phyloP scores from a whole-genome alignment of 2,113 vertebrate species.

The Lepus americanus region DNA sequence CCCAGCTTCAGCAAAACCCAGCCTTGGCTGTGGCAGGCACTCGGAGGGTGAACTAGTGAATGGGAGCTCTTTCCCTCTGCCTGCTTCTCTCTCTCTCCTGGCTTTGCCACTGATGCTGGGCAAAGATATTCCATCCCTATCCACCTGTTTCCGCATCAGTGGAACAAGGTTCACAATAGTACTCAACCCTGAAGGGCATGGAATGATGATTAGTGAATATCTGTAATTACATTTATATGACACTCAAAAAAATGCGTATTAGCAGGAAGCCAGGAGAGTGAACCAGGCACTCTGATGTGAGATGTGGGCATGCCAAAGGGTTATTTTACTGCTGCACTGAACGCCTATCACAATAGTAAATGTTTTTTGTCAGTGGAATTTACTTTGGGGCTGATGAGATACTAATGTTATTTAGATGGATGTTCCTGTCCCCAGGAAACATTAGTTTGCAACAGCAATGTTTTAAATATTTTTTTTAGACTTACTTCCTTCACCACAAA shows the following conservation, averaged over 20 bases:
- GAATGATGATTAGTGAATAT: not conserved
- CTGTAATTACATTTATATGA: not conserved
- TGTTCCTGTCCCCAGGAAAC: slow-evolving; percentile 1
- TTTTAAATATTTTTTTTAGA: not conserved
- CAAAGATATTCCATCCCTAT: not conserved
- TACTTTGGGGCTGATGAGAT: not conserved
- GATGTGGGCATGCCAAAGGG: too few relatives aligned
- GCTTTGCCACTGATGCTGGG: not conserved
- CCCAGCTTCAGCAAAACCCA: too few relatives aligned
- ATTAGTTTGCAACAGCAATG: not conserved
- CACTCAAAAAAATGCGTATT: too few relatives aligned
- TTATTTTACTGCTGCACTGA: too few relatives aligned
- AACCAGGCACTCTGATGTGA: too few relatives aligned
- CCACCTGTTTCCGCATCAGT: not conserved
- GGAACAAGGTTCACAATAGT: not conserved
- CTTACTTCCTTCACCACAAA: slow-evolving; percentile 29
- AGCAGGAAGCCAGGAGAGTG: too few relatives aligned
- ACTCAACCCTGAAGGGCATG: not conserved
- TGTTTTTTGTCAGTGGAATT: not conserved
- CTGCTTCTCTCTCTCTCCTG: too few relatives aligned
- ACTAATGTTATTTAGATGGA: not conserved
- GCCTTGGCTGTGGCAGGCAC: too few relatives aligned
- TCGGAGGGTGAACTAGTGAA: too few relatives aligned
- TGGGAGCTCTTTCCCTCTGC: too few relatives aligned
- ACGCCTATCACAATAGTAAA: not conserved